Conservation (phyloP, 2,797 vertebrate species). For the Crenichthys baileyi region DNA sequence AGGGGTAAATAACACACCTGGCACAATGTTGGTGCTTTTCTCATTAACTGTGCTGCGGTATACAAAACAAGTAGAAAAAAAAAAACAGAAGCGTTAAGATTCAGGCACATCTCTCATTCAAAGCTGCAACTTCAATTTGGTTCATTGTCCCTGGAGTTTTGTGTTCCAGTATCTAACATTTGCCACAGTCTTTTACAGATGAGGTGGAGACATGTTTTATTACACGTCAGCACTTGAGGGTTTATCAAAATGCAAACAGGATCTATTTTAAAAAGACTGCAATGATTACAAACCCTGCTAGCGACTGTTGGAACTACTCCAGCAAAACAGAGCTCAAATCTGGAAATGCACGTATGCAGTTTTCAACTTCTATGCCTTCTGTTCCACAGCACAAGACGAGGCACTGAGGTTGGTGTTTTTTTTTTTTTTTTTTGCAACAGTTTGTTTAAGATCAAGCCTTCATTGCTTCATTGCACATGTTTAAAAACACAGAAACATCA, state of each 20-base stretch:
- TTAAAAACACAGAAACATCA: conserved; percentile 29
- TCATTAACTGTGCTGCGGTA: conserved; percentile 68
- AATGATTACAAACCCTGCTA: conserved; percentile 28
- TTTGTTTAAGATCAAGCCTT: conserved; percentile 67
- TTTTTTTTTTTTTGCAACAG: not conserved
- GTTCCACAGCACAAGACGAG: conserved; percentile 81
- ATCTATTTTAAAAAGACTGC: conserved; percentile 16
- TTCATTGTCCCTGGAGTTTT: conserved; percentile 33
- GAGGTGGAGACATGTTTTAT: not conserved
- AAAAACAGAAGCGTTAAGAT: not conserved
- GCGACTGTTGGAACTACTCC: conserved; percentile 33
- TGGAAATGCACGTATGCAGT: conserved; percentile 38
- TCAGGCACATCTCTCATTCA: conserved; percentile 78
- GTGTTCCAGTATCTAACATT: conserved; percentile 33
- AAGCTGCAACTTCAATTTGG: conserved; percentile 34
- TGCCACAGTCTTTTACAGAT: conserved; percentile 45
- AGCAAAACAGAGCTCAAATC: conserved; percentile 49
- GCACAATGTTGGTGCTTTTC: conserved; percentile 69
- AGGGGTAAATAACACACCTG: conserved; percentile 63
- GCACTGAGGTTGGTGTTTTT: conserved; percentile 82
- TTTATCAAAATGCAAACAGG: not conserved
- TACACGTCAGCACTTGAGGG: not conserved
- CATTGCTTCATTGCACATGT: conserved; percentile 87
- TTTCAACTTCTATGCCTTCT: conserved; percentile 29
- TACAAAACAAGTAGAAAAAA: conserved; percentile 52